Evolutionary conservation across 2,888 invertebrate genomes (phyloP).

Genomic region (Morpho helenor): DNA sequence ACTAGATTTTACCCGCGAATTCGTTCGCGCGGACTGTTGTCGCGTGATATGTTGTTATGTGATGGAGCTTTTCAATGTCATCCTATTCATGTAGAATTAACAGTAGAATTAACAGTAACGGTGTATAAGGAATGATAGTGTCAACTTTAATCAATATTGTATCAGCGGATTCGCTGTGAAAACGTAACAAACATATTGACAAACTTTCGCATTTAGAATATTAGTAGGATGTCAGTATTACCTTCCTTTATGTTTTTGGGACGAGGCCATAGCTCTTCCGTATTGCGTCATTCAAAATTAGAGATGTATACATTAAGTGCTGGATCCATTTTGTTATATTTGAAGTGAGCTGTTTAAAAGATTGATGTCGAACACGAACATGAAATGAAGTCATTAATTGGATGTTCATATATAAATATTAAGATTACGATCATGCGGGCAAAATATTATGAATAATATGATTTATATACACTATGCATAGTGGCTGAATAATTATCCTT

Average conservation of each 20-base stretch:
- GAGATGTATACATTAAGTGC: constrained; percentile 17
- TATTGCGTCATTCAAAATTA: constrained; percentile 21
- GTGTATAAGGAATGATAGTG: too few species aligned
- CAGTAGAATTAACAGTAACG: too few species aligned
- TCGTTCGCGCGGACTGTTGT: too few species aligned
- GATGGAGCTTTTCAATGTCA: too few species aligned
- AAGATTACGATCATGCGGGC: background rate
- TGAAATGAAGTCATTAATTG: constrained; percentile 10
- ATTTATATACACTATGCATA: background rate
- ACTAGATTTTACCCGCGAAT: too few species aligned
- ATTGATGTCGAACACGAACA: constrained; percentile 10
- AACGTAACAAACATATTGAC: too few species aligned
- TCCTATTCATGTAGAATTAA: too few species aligned
- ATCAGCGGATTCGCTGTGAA: too few species aligned
- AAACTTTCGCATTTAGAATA: too few species aligned
- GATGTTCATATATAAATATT: constrained; percentile 5
- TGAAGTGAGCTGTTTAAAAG: constrained; percentile 3
- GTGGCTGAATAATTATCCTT: background rate
- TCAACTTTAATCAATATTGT: too few species aligned
- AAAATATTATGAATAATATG: background rate
- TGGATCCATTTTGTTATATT: constrained; percentile 7
- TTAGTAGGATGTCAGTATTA: constrained; percentile 8
- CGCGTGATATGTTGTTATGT: too few species aligned
- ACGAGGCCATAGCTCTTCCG: constrained; percentile 26
- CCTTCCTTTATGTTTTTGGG: constrained; percentile 22